Base-by-base conservation (phyloP, 2,888 invertebrate genomes). In the Macaria liturata region DNA sequence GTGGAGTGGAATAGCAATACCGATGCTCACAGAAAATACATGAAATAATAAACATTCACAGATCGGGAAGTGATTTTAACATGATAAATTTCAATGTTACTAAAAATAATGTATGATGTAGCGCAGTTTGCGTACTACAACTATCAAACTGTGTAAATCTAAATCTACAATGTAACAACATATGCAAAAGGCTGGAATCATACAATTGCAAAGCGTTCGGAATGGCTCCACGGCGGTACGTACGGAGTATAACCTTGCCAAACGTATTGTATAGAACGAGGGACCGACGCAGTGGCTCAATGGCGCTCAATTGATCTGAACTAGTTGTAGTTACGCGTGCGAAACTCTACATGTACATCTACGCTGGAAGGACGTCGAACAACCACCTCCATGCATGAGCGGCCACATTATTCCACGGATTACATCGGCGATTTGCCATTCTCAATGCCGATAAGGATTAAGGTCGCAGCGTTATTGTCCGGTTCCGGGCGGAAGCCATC, bases 251-350 rank as follows among this genome's bases (percentile, higher is more conserved):
- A 83, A 88, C 89, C 91, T 90, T 89, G 89, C 76, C 78, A 67
- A 79, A 75, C 69, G 72, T 74, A 69, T 71, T 72, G 75, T 79
- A 75, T 80, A 76, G 78, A 80, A 80, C 79, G 82, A 82, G 86
- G 86, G 86, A 83, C 77, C 66, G 61, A 65, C 58, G 57, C 78
- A 78, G 75, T 71, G 72, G 76, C 86, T 89, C 84, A 88, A 88
- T 88, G 84, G 78, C 84, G 75, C 72, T 86, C 90, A 91, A 91
- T 91, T 91, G 90, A 83, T 80, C 78, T 78, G 84, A 86, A 82
- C 86, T 88, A 88, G 84, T 84, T 87, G 83, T 86, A 87, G 84
- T 84, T 86, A 83, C 76, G 83, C 83, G 81, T 84, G 86, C 86
- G 83, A 88, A 87, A 82, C 84, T 83, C 78, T 78, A 75, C 70